phyloP scores from a whole-genome alignment of 2,888 invertebrate species.

The Mesoligia furuncula region DNA sequence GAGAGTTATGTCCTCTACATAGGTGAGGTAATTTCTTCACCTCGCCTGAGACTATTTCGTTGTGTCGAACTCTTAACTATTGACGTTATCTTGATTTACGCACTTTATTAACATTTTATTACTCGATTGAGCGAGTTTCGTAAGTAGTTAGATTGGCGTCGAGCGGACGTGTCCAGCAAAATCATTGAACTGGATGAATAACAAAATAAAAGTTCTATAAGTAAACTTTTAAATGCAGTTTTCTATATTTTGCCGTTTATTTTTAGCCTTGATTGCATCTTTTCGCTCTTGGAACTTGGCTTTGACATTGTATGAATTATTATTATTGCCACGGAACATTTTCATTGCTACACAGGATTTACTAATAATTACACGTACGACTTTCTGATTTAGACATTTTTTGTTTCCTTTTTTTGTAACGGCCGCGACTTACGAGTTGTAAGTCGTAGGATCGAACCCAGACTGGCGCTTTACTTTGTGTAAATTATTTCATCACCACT shows the following conservation, averaged over 20 bases:
- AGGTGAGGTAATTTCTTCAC: conserved; percentile 83
- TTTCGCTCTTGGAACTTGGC: neutral
- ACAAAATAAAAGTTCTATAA: conserved; percentile 24
- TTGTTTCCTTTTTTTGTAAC: neutral
- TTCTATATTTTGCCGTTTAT: neutral
- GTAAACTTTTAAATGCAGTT: conserved; percentile 18
- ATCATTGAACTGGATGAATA: conserved; percentile 52
- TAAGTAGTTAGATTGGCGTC: conserved; percentile 70
- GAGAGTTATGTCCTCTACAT: conserved; percentile 80
- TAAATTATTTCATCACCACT: too few relatives aligned
- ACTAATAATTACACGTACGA: neutral
- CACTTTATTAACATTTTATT: conserved; percentile 89
- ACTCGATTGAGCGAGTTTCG: conserved; percentile 80
- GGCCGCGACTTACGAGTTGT: too few relatives aligned
- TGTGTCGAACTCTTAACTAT: conserved; percentile 85
- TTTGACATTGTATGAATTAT: conserved; percentile 9
- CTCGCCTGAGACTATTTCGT: conserved; percentile 82
- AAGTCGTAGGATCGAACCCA: too few relatives aligned
- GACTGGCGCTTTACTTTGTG: too few relatives aligned
- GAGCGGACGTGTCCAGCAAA: conserved; percentile 55
- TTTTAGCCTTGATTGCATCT: neutral
- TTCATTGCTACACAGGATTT: neutral
- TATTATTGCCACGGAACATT: neutral
- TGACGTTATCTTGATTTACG: conserved; percentile 89
- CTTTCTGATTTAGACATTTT: neutral